Base-by-base conservation (phyloP, 2,113 vertebrate genomes). In the Osmerus mordax region DNA sequence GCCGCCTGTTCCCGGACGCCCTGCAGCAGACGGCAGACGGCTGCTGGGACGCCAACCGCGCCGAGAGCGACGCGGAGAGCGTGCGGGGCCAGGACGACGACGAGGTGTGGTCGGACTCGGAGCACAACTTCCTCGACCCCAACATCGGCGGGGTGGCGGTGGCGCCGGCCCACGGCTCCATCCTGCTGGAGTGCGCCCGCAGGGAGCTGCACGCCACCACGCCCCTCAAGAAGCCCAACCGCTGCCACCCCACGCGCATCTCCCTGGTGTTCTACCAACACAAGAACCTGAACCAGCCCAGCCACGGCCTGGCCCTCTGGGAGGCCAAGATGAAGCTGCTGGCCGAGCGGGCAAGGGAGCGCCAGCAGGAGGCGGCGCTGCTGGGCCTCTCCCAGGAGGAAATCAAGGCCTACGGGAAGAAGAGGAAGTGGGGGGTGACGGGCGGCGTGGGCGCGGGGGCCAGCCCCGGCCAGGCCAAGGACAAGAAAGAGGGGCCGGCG, bases 221-320 rank as follows among this genome's bases (percentile, higher is more conserved):
- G 0, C 97, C 97, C 0, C 91, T 99, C 75, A 98, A 95, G 91
- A 98, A 90, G 66, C 97, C 97, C 23, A 94, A 99, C 87, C 96
- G 97, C 75, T 92, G 94, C 76, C 97, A 99, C 81, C 97, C 97
- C 23, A 94, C 95, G 6, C 96, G 97, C 83, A 99, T 99, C 91
- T 99, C 97, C 78, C 91, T 99, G 79, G 97, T 99, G 73, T 99
- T 99, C 90, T 99, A 99, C 94, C 97, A 99, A 94, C 97, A 99
- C 93, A 99, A 99, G 92, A 99, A 98, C 92, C 92, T 99, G 84
- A 98, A 98, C 90, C 96, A 99, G 90, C 96, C 97, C 82, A 91
- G 93, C 77, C 97, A 99, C 0, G 97, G 97, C 81, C 89, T 97
- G 89, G 96, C 95, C 62, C 89, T 98, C 47, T 99, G 97, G 97